Percentiles rank a stretch among this genome's conserved stretches.
Conservation (phyloP, 2,888 invertebrate species). For the Homarus gammarus region DNA sequence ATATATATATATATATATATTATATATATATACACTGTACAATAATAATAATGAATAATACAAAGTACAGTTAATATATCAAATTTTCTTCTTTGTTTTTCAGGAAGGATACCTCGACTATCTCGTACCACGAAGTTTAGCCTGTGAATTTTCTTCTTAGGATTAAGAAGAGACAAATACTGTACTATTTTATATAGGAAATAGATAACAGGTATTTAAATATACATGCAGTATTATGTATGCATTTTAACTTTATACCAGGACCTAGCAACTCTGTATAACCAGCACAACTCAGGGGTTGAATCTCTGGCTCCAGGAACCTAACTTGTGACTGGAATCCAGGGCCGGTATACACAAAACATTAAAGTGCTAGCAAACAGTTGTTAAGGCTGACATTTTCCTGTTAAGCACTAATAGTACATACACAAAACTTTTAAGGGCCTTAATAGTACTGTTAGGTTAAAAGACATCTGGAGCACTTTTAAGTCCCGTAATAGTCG, state of each 20-base stretch:
- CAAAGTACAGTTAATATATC: not conserved
- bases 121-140: conserved; percentile 60
- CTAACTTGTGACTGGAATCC: not conserved
- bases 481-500: too few relatives aligned
- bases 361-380: too few relatives aligned
- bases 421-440: too few relatives aligned
- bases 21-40: not conserved
- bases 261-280: not conserved
- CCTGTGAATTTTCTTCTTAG: conserved; percentile 54
- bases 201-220: not conserved
- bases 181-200: too few relatives aligned
- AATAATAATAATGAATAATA: not conserved
- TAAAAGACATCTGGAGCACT: too few relatives aligned
- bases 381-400: too few relatives aligned
- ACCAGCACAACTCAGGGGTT: not conserved
- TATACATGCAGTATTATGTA: not conserved
- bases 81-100: not conserved
- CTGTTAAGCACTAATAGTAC: too few relatives aligned
- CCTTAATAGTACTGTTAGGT: too few relatives aligned
- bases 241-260: not conserved
- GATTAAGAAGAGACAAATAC: not conserved
- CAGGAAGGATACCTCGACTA: conserved; percentile 67
- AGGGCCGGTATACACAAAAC: not conserved
- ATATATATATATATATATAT: too few relatives aligned
- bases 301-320: not conserved